Conservation (phyloP, 2,113 vertebrate species). For the Deroptyus accipitrinus region DNA sequence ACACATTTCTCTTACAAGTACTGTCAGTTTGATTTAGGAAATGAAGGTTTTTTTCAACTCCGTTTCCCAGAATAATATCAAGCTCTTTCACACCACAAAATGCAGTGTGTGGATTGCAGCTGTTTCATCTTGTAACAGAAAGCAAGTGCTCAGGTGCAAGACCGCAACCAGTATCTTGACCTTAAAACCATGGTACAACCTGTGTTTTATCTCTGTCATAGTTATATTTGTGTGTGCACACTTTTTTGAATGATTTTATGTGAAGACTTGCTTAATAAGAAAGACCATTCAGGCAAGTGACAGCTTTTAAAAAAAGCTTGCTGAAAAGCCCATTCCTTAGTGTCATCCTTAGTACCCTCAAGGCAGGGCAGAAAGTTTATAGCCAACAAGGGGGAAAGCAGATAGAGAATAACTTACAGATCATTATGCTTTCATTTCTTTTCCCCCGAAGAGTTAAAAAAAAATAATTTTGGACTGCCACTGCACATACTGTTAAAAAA, state of each 20-base stretch:
- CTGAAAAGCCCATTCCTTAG: background rate
- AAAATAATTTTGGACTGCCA: background rate
- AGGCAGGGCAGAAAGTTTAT: background rate
- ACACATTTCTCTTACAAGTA: background rate
- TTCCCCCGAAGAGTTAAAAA: background rate
- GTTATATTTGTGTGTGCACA: background rate
- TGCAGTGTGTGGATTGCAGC: background rate
- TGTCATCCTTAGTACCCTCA: background rate
- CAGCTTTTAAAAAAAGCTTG: background rate
- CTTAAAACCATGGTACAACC: background rate
- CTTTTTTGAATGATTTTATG: background rate
- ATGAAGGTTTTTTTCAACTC: background rate
- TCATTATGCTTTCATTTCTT: background rate
- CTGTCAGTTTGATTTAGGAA: background rate
- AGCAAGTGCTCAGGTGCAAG: background rate
- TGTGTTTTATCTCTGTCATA: background rate
- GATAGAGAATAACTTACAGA: fast-evolving
- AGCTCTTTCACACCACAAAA: background rate
- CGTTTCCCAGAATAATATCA: background rate
- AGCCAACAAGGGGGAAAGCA: background rate
- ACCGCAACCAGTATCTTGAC: background rate
- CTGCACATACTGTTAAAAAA: background rate
- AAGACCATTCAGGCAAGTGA: background rate
- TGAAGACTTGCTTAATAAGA: background rate
- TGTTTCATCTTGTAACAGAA: background rate